These are phyloP conservation scores for Boloria euphrosyne DNA, from an alignment of 2,888 invertebrate species.

Conservation along the genomic window DNA sequence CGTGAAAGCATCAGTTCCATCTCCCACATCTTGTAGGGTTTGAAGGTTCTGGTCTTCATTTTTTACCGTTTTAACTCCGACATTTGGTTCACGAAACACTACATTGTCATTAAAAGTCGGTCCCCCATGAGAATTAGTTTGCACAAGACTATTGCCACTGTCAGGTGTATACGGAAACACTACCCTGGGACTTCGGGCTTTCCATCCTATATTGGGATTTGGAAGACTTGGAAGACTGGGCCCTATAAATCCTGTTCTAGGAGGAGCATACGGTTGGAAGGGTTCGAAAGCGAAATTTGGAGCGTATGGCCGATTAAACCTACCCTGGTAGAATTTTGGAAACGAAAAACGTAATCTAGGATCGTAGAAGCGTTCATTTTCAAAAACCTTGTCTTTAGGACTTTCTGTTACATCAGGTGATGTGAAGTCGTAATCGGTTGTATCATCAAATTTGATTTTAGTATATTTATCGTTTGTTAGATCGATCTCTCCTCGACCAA, in stretches of 20 bases:
- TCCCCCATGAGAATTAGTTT: conserved; percentile 70
- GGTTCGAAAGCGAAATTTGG: conserved; percentile 67
- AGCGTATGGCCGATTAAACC: conserved; percentile 67
- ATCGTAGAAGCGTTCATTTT: conserved; percentile 71
- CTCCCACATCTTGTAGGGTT: conserved; percentile 84
- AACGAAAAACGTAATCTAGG: conserved; percentile 54
- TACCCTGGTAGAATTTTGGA: conserved; percentile 65
- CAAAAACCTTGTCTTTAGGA: conserved; percentile 55
- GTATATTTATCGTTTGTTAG: conserved; percentile 61
- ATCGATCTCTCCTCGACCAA: conserved; percentile 72
- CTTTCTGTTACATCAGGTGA: conserved; percentile 56
- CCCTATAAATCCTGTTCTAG: conserved; percentile 61
- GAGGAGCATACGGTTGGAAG: conserved; percentile 56
- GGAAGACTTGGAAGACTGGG: conserved; percentile 37
- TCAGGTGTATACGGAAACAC: conserved; percentile 75
- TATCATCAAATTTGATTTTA: conserved; percentile 78
- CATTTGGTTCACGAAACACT: conserved; percentile 83
- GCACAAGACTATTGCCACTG: conserved; percentile 57
- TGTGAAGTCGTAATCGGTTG: conserved; percentile 72
- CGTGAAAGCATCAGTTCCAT: conserved; percentile 79
- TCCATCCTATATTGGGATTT: conserved; percentile 60
- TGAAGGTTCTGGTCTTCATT: conserved; percentile 84
- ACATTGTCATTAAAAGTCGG: conserved; percentile 73
- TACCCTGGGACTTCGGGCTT: conserved; percentile 73
- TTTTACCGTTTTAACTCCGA: conserved; percentile 79